A percentile compares a stretch with the other conserved stretches of the same genome.
These are phyloP conservation scores for Napeogenes sylphis DNA, from an alignment of 2,888 invertebrate genomes.

Conservation along the genomic window DNA sequence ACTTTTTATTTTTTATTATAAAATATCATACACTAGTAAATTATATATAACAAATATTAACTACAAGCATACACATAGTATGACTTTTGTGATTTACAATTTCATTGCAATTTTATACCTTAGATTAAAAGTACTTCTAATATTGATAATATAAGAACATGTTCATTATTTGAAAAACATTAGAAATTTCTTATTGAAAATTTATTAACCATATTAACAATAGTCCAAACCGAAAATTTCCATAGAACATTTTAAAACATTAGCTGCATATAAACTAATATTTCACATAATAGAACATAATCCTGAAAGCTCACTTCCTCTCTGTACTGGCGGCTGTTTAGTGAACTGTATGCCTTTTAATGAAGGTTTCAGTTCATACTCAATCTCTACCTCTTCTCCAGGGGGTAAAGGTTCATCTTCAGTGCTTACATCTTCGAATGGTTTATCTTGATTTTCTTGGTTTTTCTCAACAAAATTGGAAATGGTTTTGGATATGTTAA, in stretches of 20 bases:
- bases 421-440: slow-evolving; percentile 54
- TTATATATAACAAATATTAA: not conserved
- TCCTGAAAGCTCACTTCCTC: slow-evolving; percentile 89
- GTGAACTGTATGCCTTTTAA: slow-evolving; percentile 81
- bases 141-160: not conserved
- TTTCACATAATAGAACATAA: slow-evolving; percentile 90
- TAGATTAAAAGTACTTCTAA: not conserved
- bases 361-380: slow-evolving; percentile 80
- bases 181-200: too few relatives aligned
- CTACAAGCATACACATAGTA: slow-evolving; percentile 4
- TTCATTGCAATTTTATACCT: not conserved
- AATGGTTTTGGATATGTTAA: slow-evolving; percentile 87
- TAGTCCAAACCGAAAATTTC: too few relatives aligned
- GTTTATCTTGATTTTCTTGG: slow-evolving; percentile 38
- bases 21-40: not conserved
- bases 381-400: slow-evolving; percentile 74
- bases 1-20: not conserved
- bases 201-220: too few relatives aligned
- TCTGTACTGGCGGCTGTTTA: slow-evolving; percentile 83
- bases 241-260: too few relatives aligned
- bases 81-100: not conserved
- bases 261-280: too few relatives aligned
- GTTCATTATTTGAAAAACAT: not conserved
- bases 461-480: slow-evolving; percentile 45
- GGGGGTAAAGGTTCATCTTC: slow-evolving; percentile 78